Evolutionary conservation across 2,888 invertebrate species (phyloP).

Genomic region (Acanthosepion lycidas): DNA sequence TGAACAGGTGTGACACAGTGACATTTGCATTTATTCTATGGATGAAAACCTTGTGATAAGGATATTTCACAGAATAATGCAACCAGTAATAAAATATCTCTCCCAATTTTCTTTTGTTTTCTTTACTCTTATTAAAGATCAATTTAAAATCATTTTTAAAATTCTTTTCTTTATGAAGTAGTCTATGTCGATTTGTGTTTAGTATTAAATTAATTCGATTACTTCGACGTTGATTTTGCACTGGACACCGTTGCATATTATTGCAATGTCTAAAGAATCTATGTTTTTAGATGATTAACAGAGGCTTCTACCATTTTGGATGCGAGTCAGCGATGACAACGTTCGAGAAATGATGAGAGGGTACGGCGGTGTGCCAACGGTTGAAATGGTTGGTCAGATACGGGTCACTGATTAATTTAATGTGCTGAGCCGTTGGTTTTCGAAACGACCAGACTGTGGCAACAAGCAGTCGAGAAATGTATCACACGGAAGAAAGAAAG

Average conservation of each 20-base stretch:
- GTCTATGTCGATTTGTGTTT: no score
- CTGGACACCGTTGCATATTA: neutral
- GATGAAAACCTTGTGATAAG: no score
- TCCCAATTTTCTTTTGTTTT: no score
- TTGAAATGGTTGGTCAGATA: neutral
- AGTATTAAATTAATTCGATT: no score
- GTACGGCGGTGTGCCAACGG: neutral
- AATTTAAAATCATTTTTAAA: no score
- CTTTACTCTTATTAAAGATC: no score
- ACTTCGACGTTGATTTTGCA: neutral
- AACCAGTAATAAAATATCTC: no score
- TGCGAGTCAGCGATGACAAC: neutral
- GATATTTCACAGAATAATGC: no score
- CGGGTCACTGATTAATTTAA: conserved; percentile 9
- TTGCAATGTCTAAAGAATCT: neutral
- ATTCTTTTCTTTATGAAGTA: no score
- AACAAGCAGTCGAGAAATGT: neutral
- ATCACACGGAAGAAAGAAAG: neutral
- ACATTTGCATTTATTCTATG: no score
- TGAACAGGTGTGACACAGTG: no score
- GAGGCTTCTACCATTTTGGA: neutral
- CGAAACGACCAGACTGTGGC: neutral
- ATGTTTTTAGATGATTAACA: neutral
- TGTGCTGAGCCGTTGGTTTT: conserved; percentile 33
- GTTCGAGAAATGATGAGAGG: no score